These are phyloP conservation scores for Horisme vitalbata DNA, from an alignment of 2,888 invertebrate genomes.

Conservation along the genomic window DNA sequence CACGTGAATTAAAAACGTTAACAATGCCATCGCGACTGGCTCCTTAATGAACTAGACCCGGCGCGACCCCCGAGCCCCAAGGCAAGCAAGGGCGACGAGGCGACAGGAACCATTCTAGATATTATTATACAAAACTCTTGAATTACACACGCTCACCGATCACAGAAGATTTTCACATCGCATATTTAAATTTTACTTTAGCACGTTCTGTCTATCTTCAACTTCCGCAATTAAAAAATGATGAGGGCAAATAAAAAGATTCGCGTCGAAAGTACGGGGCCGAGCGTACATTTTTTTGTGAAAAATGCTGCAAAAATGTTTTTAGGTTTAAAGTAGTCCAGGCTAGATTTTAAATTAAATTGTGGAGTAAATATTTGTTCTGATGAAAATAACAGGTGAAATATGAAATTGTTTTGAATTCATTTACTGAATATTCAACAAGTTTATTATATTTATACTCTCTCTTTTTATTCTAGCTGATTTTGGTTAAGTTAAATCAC, in stretches of 20 bases:
- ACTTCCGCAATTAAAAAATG: constrained; percentile 25
- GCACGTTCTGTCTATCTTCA: constrained; percentile 25
- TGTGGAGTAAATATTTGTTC: neutral
- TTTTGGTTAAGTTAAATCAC: too few species aligned
- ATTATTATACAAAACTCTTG: constrained; percentile 30
- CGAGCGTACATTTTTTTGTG: constrained; percentile 17
- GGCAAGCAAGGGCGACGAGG: constrained; percentile 23
- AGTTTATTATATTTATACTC: too few species aligned
- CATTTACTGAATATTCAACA: too few species aligned
- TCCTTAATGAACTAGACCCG: constrained; percentile 71
- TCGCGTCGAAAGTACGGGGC: constrained; percentile 5
- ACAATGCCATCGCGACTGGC: constrained; percentile 71
- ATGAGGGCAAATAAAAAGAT: constrained; percentile 21
- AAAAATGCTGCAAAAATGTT: constrained; percentile 17
- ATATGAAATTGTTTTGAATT: too few species aligned
- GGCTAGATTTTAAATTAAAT: constrained; percentile 13
- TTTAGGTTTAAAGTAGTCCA: constrained; percentile 9
- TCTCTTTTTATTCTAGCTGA: too few species aligned
- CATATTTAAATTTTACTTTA: constrained; percentile 21
- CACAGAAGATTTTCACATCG: constrained; percentile 19
- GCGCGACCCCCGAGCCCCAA: constrained; percentile 37
- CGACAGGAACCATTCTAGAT: constrained; percentile 27
- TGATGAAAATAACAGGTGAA: too few species aligned
- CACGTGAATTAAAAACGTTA: constrained; percentile 82
- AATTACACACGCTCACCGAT: constrained; percentile 37